These are phyloP conservation scores for Apostichopus parvimensis DNA, from an alignment of 35 echinoderm and acorn worm species.

Conservation along the genomic window DNA sequence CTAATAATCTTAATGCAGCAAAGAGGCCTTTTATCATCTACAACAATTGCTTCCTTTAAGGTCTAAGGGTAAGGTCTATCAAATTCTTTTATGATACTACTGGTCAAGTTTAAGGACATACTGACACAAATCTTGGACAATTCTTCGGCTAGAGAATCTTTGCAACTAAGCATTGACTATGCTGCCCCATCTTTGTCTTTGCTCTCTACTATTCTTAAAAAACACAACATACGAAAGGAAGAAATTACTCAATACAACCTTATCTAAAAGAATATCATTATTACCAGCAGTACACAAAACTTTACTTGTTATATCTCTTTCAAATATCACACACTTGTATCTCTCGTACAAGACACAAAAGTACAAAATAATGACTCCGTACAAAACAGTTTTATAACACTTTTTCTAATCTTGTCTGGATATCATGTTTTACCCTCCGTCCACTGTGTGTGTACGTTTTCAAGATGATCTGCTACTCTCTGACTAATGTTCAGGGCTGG, in stretches of 20 bases:
- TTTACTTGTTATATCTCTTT: background rate
- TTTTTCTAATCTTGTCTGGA: background rate
- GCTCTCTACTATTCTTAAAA: no score
- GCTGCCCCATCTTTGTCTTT: no score
- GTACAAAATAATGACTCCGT: background rate
- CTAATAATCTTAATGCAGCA: no score
- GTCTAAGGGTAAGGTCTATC: no score
- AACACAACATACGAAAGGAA: background rate
- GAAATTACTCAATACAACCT: background rate
- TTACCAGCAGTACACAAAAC: background rate
- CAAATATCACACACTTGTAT: background rate
- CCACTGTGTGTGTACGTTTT: conserved; percentile 83
- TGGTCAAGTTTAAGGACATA: no score
- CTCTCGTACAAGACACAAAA: background rate
- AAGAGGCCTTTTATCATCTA: no score
- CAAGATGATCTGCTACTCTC: conserved; percentile 81
- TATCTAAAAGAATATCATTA: background rate
- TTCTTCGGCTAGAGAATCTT: no score
- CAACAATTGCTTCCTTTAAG: no score
- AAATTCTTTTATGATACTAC: no score
- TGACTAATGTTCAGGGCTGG: conserved; percentile 91
- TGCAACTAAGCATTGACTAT: no score
- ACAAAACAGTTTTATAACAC: background rate
- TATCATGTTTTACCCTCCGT: conserved; percentile 30
- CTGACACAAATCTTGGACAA: no score